Percentiles rank a stretch among this genome's conserved stretches.
These are phyloP conservation scores for Thamnophis elegans DNA, from an alignment of 2,797 vertebrate species.

Conservation along the genomic window DNA sequence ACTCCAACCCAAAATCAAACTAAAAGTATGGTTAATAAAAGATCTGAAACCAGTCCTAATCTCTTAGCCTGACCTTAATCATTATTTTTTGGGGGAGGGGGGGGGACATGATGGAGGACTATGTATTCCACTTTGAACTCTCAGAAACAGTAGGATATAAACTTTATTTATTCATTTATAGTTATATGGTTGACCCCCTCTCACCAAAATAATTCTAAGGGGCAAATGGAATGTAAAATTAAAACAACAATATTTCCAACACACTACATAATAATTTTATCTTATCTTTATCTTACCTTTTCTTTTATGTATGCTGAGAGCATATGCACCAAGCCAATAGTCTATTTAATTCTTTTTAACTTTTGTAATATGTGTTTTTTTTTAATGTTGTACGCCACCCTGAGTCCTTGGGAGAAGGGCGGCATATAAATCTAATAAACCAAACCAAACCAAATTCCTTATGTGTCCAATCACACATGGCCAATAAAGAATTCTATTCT, in stretches of 20 bases:
- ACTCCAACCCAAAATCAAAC: neutral
- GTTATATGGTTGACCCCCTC: neutral
- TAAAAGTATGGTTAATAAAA: neutral
- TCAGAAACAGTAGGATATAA: neutral
- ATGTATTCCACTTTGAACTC: neutral
- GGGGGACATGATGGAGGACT: neutral
- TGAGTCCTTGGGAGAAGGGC: no score
- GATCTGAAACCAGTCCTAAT: neutral
- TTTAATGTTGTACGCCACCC: no score
- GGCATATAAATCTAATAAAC: no score
- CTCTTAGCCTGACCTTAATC: neutral
- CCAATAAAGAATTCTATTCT: no score
- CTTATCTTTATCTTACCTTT: no score
- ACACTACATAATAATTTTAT: no score
- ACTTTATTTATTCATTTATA: neutral
- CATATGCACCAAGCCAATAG: no score
- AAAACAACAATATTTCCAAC: neutral
- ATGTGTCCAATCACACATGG: no score
- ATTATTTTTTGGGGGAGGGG: neutral
- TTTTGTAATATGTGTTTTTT: no score
- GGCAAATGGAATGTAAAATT: neutral
- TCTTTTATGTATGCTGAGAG: no score
- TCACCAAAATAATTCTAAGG: neutral
- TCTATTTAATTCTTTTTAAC: no score
- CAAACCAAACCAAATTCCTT: no score